Evolutionary conservation across 2,797 vertebrate genomes (phyloP).

Genomic region (Leptoclinus maculatus): DNA sequence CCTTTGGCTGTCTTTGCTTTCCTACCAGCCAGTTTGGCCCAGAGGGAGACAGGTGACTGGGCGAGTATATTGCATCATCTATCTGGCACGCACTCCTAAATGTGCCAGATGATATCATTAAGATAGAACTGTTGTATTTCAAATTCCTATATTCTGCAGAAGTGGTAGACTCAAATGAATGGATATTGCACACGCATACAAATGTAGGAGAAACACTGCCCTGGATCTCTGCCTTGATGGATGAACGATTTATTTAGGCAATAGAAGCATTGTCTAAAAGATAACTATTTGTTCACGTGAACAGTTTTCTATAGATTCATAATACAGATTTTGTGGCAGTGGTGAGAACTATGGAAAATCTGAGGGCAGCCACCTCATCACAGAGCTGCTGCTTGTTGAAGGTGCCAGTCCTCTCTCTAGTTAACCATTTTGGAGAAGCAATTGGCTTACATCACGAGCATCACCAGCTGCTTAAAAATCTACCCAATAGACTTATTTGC

Average conservation of each 20-base stretch:
- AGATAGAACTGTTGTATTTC: background rate
- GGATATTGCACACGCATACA: background rate
- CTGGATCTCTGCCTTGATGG: background rate
- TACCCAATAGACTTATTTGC: constrained; percentile 22
- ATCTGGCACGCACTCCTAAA: constrained; percentile 12
- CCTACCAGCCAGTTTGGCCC: background rate
- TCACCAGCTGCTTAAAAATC: constrained; percentile 12
- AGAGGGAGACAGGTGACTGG: constrained; percentile 1
- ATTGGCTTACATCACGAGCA: constrained; percentile 29
- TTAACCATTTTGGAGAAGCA: constrained; percentile 26
- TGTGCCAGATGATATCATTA: constrained; percentile 18
- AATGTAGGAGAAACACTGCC: background rate
- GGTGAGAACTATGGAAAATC: background rate
- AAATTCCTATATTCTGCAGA: constrained; percentile 1
- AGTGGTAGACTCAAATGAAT: background rate
- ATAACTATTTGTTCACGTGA: background rate
- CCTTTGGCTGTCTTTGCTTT: background rate
- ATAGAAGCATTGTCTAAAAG: background rate
- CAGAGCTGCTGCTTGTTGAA: constrained; percentile 8
- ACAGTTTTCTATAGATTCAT: background rate
- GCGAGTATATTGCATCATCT: constrained; percentile 17
- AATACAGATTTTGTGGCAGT: background rate
- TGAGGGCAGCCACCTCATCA: background rate
- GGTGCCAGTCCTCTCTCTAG: background rate
- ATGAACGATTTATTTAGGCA: background rate